phyloP scores from a whole-genome alignment of 1,140 invertebrate genomes.

The Leptinotarsa lineolata region DNA sequence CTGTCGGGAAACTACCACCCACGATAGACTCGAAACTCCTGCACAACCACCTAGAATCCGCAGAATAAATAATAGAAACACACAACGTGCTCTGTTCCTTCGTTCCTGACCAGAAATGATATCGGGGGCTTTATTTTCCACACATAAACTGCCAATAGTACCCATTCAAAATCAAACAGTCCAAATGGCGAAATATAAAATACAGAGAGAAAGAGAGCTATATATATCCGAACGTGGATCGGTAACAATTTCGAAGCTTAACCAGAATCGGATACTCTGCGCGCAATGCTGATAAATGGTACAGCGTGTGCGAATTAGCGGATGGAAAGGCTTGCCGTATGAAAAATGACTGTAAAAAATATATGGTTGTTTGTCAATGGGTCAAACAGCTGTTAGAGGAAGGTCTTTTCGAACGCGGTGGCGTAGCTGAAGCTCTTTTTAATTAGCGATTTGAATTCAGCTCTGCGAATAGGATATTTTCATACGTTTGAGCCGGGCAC shows the following conservation, averaged over 20 bases:
- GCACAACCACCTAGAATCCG: background rate
- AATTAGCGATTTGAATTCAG: too few relatives aligned
- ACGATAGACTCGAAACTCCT: too few relatives aligned
- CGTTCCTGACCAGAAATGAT: conserved; percentile 22
- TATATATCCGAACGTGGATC: conserved; percentile 12
- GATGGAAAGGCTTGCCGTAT: background rate
- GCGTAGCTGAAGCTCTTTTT: too few relatives aligned
- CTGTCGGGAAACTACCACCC: too few relatives aligned
- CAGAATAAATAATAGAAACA: conserved; percentile 10
- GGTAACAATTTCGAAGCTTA: conserved; percentile 16
- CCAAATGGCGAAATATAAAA: conserved; percentile 21
- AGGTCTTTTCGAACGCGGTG: background rate
- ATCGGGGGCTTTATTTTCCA: conserved; percentile 2
- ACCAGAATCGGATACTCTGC: background rate
- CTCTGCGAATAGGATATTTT: too few relatives aligned
- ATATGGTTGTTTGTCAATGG: conserved; percentile 6
- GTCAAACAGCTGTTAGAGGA: conserved; percentile 2
- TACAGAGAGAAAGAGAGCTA: background rate
- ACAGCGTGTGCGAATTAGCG: conserved; percentile 1
- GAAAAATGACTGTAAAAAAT: conserved; percentile 14
- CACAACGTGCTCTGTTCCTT: background rate
- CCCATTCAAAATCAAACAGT: conserved; percentile 23
- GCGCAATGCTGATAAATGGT: conserved; percentile 18
- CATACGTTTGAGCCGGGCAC: too few relatives aligned
- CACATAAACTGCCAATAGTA: conserved; percentile 6